Evolutionary conservation across 2,888 invertebrate genomes (phyloP).

Genomic region (Gari tellinella): DNA sequence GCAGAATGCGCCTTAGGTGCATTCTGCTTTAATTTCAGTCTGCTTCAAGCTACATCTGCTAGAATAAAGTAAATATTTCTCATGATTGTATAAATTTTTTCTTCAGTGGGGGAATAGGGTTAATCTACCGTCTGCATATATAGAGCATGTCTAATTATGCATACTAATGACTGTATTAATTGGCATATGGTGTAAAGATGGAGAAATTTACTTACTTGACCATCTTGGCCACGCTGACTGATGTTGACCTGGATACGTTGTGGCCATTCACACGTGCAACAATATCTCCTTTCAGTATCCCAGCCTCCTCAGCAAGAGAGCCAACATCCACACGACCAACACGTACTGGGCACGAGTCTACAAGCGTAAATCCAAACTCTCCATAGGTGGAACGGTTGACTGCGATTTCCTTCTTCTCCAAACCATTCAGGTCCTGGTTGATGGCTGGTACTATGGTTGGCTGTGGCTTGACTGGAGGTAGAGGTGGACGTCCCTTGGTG

Average conservation of each 20-base stretch:
- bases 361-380: slow-evolving; percentile 80
- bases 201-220: slow-evolving; percentile 81
- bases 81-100: too few species aligned
- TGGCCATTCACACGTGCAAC: slow-evolving; percentile 80
- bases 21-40: too few species aligned
- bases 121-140: too few species aligned
- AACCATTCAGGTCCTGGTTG: slow-evolving; percentile 44
- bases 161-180: too few species aligned
- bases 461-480: slow-evolving; percentile 1
- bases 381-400: slow-evolving; percentile 69
- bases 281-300: slow-evolving; percentile 75
- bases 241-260: slow-evolving; percentile 80
- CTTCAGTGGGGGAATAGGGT: too few species aligned
- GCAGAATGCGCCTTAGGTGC: too few species aligned
- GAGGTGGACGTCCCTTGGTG: slow-evolving; percentile 40
- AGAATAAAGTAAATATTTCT: too few species aligned
- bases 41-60: too few species aligned
- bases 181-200: too few species aligned
- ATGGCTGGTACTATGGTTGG: slow-evolving; percentile 33
- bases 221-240: slow-evolving; percentile 79
- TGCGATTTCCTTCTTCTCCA: slow-evolving; percentile 52
- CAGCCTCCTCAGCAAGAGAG: slow-evolving; percentile 75
- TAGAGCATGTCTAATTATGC: too few species aligned
- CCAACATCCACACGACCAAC: slow-evolving; percentile 79
- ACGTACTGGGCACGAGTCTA: slow-evolving; percentile 79